phyloP scores from a whole-genome alignment of 1,140 invertebrate genomes.

The Hylaeus volcanicus region DNA sequence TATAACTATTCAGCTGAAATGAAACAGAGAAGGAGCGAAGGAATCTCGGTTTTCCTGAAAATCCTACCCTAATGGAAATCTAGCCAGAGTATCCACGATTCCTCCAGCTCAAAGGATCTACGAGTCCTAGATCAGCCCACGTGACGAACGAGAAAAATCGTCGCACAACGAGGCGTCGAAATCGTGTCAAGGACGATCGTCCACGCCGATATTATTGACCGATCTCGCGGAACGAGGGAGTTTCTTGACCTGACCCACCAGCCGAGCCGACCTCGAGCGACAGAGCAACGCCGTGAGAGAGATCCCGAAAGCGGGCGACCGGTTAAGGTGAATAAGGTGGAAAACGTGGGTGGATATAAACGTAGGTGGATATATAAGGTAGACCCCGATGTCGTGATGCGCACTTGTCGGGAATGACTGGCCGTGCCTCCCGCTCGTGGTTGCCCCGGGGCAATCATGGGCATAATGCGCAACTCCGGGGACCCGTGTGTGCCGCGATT shows the following conservation, averaged over 20 bases:
- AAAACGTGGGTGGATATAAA: constrained; percentile 49
- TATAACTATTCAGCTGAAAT: too few species aligned
- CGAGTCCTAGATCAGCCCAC: background rate
- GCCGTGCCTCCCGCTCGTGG: constrained; percentile 71
- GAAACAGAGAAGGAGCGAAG: too few species aligned
- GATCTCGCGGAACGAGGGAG: background rate
- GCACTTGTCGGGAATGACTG: constrained; percentile 75
- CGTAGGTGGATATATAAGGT: constrained; percentile 62
- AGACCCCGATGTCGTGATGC: constrained; percentile 69
- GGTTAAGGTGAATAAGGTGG: constrained; percentile 54
- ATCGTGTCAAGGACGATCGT: constrained; percentile 32
- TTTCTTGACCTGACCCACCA: constrained; percentile 21
- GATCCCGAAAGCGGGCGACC: constrained; percentile 51
- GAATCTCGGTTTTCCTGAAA: too few species aligned
- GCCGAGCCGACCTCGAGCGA: background rate
- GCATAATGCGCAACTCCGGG: constrained; percentile 64
- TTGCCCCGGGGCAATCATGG: constrained; percentile 70
- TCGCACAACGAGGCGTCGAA: background rate
- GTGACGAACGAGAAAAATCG: background rate
- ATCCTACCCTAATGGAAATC: too few species aligned
- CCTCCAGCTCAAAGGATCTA: too few species aligned
- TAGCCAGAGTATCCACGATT: too few species aligned
- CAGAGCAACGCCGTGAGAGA: constrained; percentile 32
- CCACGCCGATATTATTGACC: background rate
- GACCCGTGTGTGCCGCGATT: constrained; percentile 36